Percentiles rank a stretch among this genome's conserved stretches.
Conservation (phyloP, 2,888 invertebrate species). For the Drosophila diplacantha region DNA sequence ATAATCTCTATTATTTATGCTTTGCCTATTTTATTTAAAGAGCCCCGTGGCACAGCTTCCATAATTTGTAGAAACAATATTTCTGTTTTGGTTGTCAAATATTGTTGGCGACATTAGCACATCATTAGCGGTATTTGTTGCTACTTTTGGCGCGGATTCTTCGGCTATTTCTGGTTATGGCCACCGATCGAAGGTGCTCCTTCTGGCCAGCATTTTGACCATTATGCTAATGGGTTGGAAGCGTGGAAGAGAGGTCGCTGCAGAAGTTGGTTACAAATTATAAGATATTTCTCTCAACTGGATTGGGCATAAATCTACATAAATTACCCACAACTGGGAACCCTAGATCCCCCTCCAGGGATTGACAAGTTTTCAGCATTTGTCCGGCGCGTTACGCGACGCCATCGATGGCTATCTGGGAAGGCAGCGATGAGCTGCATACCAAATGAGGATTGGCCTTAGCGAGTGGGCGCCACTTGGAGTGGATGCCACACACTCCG, state of each 20-base stretch:
- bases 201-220: conserved; percentile 39
- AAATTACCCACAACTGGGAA: conserved; percentile 55
- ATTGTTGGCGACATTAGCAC: conserved; percentile 54
- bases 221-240: conserved; percentile 57
- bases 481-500: conserved; percentile 13
- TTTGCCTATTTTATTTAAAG: conserved; percentile 9
- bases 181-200: neutral
- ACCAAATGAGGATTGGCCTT: conserved; percentile 57
- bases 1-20: conserved; percentile 17
- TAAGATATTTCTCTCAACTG: conserved; percentile 38
- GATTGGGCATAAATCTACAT: conserved; percentile 63
- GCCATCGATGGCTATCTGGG: conserved; percentile 51
- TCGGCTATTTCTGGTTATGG: conserved; percentile 9
- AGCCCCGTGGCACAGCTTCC: conserved; percentile 23
- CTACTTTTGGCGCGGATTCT: conserved; percentile 14
- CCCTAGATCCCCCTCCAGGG: conserved; percentile 18
- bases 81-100: conserved; percentile 53
- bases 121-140: conserved; percentile 60
- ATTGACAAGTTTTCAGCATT: conserved; percentile 64
- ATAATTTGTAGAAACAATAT: conserved; percentile 47
- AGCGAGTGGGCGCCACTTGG: conserved; percentile 65
- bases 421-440: conserved; percentile 53
- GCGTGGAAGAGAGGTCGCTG: conserved; percentile 30
- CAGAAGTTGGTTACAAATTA: conserved; percentile 62
- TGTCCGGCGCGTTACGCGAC: conserved; percentile 64